A percentile compares a stretch with the other conserved stretches of the same genome.
Evolutionary conservation across 2,797 vertebrate species (phyloP).

Genomic region (Phoeniculus purpureus): DNA sequence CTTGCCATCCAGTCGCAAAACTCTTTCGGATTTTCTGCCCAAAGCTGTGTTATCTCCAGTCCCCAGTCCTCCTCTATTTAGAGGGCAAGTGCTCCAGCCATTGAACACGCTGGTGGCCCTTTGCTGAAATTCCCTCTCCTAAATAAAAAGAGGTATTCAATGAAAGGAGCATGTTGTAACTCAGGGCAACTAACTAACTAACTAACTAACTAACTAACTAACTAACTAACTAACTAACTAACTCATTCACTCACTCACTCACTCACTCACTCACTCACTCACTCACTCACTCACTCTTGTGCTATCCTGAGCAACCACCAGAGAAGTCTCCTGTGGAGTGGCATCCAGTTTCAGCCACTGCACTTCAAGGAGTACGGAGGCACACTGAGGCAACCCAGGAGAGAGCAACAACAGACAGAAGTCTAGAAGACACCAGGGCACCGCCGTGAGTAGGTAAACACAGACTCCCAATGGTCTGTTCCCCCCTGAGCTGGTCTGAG

Average conservation of each 20-base stretch:
- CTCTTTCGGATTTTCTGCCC: background rate
- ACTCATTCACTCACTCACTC: too few relatives aligned
- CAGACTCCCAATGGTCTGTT: background rate
- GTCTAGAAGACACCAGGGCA: background rate
- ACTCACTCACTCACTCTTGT: too few relatives aligned
- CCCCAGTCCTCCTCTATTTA: background rate
- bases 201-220: too few relatives aligned
- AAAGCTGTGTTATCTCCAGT: background rate
- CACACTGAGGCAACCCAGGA: background rate
- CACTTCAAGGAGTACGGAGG: background rate
- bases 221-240: too few relatives aligned
- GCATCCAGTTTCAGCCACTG: background rate
- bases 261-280: too few relatives aligned
- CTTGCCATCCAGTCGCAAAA: background rate
- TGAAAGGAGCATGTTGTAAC: background rate
- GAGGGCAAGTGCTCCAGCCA: background rate
- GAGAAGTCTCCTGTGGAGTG: fast-evolving
- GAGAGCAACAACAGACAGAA: background rate
- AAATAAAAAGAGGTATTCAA: background rate
- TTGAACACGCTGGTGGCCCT: background rate
- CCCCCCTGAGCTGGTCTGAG: background rate
- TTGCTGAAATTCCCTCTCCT: background rate
- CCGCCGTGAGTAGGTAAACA: background rate
- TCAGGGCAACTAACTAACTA: background rate
- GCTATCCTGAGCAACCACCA: background rate